Conservation (phyloP, 2,888 invertebrate genomes). For the Ophioninae sp. region DNA sequence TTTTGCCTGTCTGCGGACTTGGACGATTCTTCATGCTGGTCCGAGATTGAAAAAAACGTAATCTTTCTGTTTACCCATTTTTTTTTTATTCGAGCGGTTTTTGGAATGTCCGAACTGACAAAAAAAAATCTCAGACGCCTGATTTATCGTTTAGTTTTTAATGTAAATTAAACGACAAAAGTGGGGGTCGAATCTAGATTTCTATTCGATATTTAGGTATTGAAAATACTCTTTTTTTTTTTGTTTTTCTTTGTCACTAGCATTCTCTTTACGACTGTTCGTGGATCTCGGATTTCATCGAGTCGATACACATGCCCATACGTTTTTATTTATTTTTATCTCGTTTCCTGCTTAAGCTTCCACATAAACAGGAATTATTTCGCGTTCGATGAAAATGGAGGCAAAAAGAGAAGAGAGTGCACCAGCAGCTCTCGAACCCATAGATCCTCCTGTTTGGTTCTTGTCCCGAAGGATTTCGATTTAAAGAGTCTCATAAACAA, state of each 20-base stretch:
- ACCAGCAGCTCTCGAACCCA: neutral
- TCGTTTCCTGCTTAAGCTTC: neutral
- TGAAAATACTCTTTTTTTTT: no score
- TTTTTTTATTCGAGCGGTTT: neutral
- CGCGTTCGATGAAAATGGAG: neutral
- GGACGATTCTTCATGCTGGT: neutral
- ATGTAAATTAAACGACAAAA: no score
- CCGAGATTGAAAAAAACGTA: neutral
- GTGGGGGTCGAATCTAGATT: no score
- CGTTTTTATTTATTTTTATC: neutral
- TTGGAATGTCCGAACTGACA: neutral
- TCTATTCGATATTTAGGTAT: no score
- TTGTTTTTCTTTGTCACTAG: no score
- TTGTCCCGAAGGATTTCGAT: conserved; percentile 10
- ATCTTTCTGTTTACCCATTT: conserved; percentile 5
- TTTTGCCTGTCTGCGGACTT: neutral
- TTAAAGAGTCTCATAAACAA: conserved; percentile 1
- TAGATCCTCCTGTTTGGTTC: neutral
- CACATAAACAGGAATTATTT: neutral
- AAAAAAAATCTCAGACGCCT: no score
- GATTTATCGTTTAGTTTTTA: no score
- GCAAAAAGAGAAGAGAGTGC: neutral
- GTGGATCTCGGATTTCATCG: neutral
- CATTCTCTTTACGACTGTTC: neutral
- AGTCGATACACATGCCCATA: neutral